phyloP scores from a whole-genome alignment of 1,140 invertebrate species.

The Heliconius congener region DNA sequence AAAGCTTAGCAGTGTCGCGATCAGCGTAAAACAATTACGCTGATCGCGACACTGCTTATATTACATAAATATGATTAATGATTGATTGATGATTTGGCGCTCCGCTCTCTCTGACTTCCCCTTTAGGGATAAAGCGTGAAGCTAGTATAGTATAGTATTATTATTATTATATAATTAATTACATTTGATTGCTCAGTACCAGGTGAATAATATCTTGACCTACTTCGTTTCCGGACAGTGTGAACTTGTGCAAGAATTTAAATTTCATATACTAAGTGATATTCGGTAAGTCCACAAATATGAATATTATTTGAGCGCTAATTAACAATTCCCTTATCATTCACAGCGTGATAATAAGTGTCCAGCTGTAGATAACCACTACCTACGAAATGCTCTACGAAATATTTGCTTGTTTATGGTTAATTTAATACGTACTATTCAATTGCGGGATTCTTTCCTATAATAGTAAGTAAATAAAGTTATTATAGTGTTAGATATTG shows the following conservation, averaged over 20 bases:
- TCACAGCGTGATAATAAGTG: conserved; percentile 46
- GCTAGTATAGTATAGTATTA: too few relatives aligned
- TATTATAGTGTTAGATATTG: too few relatives aligned
- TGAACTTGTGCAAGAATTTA: not conserved
- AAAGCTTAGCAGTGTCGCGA: too few relatives aligned
- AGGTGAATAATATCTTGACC: not conserved
- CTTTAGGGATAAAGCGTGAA: too few relatives aligned
- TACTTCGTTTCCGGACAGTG: not conserved
- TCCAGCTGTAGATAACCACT: conserved; percentile 46
- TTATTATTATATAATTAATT: too few relatives aligned
- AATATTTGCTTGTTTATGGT: not conserved
- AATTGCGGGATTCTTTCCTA: not conserved
- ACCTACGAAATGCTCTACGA: not conserved
- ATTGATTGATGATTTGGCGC: too few relatives aligned
- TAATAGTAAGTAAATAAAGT: too few relatives aligned
- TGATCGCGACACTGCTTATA: too few relatives aligned
- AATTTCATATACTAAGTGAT: not conserved
- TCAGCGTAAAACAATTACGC: too few relatives aligned
- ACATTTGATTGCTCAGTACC: too few relatives aligned
- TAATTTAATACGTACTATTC: not conserved
- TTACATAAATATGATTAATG: too few relatives aligned
- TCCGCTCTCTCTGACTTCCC: too few relatives aligned
- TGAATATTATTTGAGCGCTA: conserved; percentile 19
- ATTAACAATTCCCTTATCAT: conserved; percentile 43
- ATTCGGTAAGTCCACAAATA: not conserved